A percentile compares a stretch with the other conserved stretches of the same genome.
Conservation (phyloP, 92 coral and sea anemone species). For the Parazoanthus darwini region DNA sequence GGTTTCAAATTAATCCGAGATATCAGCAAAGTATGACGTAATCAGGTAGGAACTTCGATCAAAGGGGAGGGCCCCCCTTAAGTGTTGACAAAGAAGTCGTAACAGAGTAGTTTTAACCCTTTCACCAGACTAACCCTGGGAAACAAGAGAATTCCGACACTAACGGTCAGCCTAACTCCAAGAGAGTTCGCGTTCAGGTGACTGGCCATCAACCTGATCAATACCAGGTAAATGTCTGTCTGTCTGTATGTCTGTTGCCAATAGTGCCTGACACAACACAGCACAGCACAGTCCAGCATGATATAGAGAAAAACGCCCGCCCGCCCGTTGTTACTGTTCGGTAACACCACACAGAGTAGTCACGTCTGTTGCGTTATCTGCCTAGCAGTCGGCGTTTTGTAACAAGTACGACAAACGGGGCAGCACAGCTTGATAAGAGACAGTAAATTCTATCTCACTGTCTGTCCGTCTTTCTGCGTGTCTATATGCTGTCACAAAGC, state of each 20-base stretch:
- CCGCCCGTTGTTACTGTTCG: neutral
- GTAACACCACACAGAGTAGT: neutral
- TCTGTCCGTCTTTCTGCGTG: neutral
- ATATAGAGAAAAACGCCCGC: neutral
- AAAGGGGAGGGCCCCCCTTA: too few relatives aligned
- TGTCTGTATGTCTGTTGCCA: conserved; percentile 56
- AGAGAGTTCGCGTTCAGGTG: conserved; percentile 79
- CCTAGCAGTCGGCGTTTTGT: neutral
- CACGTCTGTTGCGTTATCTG: neutral
- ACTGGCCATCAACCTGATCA: conserved; percentile 91
- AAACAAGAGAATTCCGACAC: conserved; percentile 94
- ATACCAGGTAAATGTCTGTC: conserved; percentile 79
- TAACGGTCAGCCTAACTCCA: conserved; percentile 92
- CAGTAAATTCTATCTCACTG: neutral
- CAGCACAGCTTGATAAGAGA: neutral
- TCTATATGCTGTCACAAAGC: too few relatives aligned
- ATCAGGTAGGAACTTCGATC: too few relatives aligned
- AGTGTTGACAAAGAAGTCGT: neutral
- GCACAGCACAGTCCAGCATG: neutral
- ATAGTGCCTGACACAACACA: neutral
- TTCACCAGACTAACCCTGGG: conserved; percentile 85
- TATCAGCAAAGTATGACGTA: too few relatives aligned
- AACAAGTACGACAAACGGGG: neutral
- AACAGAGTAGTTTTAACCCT: conserved; percentile 42
- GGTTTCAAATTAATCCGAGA: too few relatives aligned